Evolutionary conservation across 2,888 invertebrate species (phyloP).

Genomic region (Agonopterix arenella): DNA sequence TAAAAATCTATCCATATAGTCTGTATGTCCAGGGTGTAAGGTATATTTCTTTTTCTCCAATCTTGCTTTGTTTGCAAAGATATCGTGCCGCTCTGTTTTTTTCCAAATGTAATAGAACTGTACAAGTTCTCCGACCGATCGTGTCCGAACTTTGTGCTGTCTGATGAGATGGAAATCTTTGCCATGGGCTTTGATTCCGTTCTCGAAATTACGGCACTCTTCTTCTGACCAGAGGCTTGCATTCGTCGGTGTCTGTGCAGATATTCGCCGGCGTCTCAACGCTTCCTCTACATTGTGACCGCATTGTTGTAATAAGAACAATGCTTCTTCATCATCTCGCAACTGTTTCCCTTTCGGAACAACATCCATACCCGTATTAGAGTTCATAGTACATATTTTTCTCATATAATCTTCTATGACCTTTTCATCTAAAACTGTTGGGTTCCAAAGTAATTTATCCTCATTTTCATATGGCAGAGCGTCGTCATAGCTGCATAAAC

Average conservation of each 20-base stretch:
- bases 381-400: constrained; percentile 74
- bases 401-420: constrained; percentile 89
- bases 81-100: constrained; percentile 98
- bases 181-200: constrained; percentile 93
- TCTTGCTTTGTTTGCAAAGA: constrained; percentile 90
- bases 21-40: constrained; percentile 93
- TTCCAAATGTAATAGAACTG: constrained; percentile 99
- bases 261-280: constrained; percentile 85
- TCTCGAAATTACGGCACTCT: constrained; percentile 97
- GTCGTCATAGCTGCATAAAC: constrained; percentile 94
- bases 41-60: constrained; percentile 95
- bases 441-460: constrained; percentile 96
- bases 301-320: constrained; percentile 93
- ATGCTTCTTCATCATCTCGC: constrained; percentile 92
- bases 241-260: constrained; percentile 82
- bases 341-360: constrained; percentile 86
- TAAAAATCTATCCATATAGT: constrained; percentile 95
- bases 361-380: constrained; percentile 60
- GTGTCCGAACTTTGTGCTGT: constrained; percentile 94
- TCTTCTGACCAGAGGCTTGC: constrained; percentile 97
- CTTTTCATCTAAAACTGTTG: constrained; percentile 82
- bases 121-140: constrained; percentile 97
- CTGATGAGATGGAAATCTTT: constrained; percentile 98
- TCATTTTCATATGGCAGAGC: constrained; percentile 97
- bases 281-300: constrained; percentile 98